A percentile compares a stretch with the other conserved stretches of the same genome.
phyloP scores from a whole-genome alignment of 2,797 vertebrate species.

The Rhadinocentrus ornatus region DNA sequence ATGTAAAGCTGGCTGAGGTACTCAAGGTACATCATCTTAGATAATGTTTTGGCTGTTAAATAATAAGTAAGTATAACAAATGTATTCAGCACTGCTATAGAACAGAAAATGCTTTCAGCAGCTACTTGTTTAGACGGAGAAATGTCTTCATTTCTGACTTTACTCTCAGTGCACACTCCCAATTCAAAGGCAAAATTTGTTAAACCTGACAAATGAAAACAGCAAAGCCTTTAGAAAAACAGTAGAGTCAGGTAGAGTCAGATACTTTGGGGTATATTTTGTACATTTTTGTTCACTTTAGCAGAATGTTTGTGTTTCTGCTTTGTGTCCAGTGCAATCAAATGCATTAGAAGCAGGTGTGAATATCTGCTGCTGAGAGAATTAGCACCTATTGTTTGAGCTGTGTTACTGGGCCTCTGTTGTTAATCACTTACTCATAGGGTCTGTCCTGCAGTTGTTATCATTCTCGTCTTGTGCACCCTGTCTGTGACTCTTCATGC shows the following conservation, averaged over 20 bases:
- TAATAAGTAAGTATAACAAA: too few species aligned
- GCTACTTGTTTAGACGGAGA: neutral
- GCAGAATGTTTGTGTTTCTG: neutral
- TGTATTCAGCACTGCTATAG: too few species aligned
- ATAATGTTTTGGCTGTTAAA: too few species aligned
- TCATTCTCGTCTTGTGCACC: neutral
- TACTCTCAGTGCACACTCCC: neutral
- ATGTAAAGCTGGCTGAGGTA: neutral
- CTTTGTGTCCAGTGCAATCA: slow-evolving; percentile 1
- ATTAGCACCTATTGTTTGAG: neutral
- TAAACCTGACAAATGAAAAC: neutral
- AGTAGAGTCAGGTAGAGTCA: neutral
- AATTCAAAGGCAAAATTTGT: neutral
- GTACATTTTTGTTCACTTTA: neutral
- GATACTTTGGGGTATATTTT: neutral
- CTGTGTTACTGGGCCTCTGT: neutral
- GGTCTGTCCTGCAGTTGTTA: neutral
- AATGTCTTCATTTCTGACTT: neutral
- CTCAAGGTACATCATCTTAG: neutral
- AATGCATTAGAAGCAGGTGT: neutral
- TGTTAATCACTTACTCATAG: neutral
- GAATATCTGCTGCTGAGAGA: neutral
- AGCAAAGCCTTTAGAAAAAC: neutral
- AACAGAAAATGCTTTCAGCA: too few species aligned
- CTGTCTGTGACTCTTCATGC: neutral